Evolutionary conservation across 2,113 vertebrate genomes (phyloP).

Genomic region (zebrafish (Danio rerio)): DNA sequence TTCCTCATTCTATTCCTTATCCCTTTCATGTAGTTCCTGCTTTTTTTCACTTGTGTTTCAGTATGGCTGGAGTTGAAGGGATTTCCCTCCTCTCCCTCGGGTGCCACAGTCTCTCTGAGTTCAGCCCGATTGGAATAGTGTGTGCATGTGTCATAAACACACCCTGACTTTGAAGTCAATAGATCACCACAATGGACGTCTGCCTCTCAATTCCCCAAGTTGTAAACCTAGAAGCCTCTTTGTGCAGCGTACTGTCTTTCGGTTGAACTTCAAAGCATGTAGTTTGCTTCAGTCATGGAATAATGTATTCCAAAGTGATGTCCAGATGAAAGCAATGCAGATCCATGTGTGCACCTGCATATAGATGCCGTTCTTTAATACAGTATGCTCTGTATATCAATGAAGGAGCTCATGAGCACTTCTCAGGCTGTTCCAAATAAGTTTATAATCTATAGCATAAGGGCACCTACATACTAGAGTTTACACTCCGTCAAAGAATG

Average conservation of each 20-base stretch:
- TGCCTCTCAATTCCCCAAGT: slow-evolving; percentile 51
- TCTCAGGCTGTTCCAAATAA: background rate
- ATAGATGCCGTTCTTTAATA: background rate
- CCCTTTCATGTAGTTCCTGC: slow-evolving; percentile 25
- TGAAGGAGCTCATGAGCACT: background rate
- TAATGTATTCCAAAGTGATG: slow-evolving; percentile 53
- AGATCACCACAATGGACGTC: slow-evolving; percentile 51
- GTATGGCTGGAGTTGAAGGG: slow-evolving; percentile 58
- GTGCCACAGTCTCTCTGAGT: slow-evolving; percentile 57
- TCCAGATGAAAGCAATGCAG: slow-evolving; percentile 37
- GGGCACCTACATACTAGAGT: background rate
- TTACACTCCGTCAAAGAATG: background rate
- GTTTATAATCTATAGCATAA: background rate
- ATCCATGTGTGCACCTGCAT: slow-evolving; percentile 13
- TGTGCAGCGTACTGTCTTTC: slow-evolving; percentile 52
- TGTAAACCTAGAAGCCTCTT: slow-evolving; percentile 69
- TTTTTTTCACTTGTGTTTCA: slow-evolving; percentile 43
- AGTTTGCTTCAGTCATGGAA: slow-evolving; percentile 61
- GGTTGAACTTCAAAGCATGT: slow-evolving; percentile 58
- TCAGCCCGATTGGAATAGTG: slow-evolving; percentile 60
- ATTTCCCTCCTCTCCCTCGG: slow-evolving; percentile 66
- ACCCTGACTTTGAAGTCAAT: slow-evolving; percentile 57
- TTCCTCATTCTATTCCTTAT: slow-evolving; percentile 39
- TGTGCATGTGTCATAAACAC: slow-evolving; percentile 66
- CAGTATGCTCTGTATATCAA: background rate